A percentile compares a stretch with the other conserved stretches of the same genome.
Evolutionary conservation across 2,113 vertebrate genomes (phyloP).

Genomic region (human (Homo sapiens)): GRCh38 chrX:136002001-136002500

Average conservation of each 20-base stretch:
- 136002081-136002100: constrained; percentile 75
- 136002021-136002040: background rate
- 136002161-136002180: constrained; percentile 98
- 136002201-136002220: constrained; percentile 98
- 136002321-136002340: background rate
- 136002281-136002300: constrained; percentile 16
- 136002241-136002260: constrained; percentile 22
- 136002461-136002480: constrained; percentile 28
- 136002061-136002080: constrained; percentile 46
- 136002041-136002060: background rate
- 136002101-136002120: constrained; percentile 96
- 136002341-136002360: background rate
- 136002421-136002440: constrained; percentile 25
- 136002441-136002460: background rate
- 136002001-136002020: constrained; percentile 27
- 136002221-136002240: constrained; percentile 64
- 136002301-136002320: constrained; percentile 26
- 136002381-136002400: background rate
- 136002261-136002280: background rate
- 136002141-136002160: constrained; percentile 97
- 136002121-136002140: constrained; percentile 98
- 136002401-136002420: background rate
- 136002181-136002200: constrained; percentile 97
- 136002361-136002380: constrained; percentile 34
- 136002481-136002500: constrained; percentile 20